Evolutionary conservation across 2,888 invertebrate species (phyloP).

Genomic region (Metellina segmentata): DNA sequence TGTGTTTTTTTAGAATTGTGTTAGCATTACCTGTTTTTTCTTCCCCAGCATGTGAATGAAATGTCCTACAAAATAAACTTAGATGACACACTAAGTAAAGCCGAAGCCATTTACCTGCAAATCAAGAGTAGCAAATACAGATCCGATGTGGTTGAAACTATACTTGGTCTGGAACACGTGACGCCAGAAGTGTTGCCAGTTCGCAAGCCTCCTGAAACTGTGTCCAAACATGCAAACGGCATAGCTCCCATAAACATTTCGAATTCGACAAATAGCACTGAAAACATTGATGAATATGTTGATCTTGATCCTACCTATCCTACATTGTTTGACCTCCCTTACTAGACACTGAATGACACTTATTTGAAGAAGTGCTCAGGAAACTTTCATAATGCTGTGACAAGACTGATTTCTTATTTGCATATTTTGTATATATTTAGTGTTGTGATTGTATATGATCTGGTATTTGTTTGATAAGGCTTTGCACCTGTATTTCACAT

Average conservation of each 20-base stretch:
- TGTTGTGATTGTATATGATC: slow-evolving; percentile 26
- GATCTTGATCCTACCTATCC: slow-evolving; percentile 70
- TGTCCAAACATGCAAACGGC: background rate
- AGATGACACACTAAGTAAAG: slow-evolving; percentile 89
- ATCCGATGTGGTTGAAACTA: slow-evolving; percentile 72
- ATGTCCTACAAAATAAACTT: slow-evolving; percentile 92
- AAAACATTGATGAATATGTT: slow-evolving; percentile 65
- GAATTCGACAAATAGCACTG: slow-evolving; percentile 33
- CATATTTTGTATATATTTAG: slow-evolving; percentile 42
- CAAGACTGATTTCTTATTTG: slow-evolving; percentile 1
- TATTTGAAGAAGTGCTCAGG: slow-evolving; percentile 51
- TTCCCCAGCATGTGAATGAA: slow-evolving; percentile 95
- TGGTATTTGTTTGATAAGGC: slow-evolving; percentile 6
- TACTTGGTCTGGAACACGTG: slow-evolving; percentile 70
- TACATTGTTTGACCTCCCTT: slow-evolving; percentile 61
- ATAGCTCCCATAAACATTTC: slow-evolving; percentile 21
- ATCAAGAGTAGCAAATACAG: slow-evolving; percentile 82
- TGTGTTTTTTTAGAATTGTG: too few relatives aligned
- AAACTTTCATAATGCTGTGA: slow-evolving; percentile 10
- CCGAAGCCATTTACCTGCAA: slow-evolving; percentile 96
- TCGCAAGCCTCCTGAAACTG: background rate
- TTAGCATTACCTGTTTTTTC: slow-evolving; percentile 79
- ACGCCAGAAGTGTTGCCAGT: background rate
- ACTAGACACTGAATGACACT: background rate
- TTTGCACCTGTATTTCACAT: slow-evolving; percentile 16